Conservation (phyloP, 2,888 invertebrate species). For the Melolontha melolontha region DNA sequence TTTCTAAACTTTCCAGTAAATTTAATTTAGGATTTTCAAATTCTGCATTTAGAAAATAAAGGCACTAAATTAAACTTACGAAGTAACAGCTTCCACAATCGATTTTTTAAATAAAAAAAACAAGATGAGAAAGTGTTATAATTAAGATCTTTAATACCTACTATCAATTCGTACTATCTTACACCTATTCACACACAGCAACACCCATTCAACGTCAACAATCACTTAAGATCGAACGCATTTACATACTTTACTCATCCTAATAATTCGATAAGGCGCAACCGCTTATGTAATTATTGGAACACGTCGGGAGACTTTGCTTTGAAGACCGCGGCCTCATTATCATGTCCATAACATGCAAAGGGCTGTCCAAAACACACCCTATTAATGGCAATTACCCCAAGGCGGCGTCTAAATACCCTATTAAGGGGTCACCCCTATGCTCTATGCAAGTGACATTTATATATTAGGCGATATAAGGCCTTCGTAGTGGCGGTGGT, state of each 20-base stretch:
- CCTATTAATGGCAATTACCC: constrained; percentile 64
- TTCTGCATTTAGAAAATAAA: no score
- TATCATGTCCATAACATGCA: constrained; percentile 64
- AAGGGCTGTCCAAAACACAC: constrained; percentile 63
- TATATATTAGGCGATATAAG: constrained; percentile 57
- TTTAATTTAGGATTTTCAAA: no score
- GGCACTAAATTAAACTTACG: no score
- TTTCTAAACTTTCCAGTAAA: no score
- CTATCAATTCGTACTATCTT: no score
- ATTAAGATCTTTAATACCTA: no score
- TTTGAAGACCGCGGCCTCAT: constrained; percentile 53
- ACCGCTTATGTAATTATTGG: constrained; percentile 5
- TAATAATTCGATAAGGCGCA: constrained; percentile 4
- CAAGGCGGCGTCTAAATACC: constrained; percentile 63
- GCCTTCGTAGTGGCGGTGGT: not conserved
- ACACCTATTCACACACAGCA: no score
- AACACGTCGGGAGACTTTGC: constrained; percentile 7
- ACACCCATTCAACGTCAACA: no score
- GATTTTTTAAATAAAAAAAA: no score
- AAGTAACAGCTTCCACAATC: no score
- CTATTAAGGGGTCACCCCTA: constrained; percentile 57
- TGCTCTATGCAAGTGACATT: constrained; percentile 61
- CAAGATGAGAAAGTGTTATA: no score
- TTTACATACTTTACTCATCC: not conserved
- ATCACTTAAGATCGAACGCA: no score